phyloP scores from a whole-genome alignment of 2,888 invertebrate species.

The Anorthoa munda region DNA sequence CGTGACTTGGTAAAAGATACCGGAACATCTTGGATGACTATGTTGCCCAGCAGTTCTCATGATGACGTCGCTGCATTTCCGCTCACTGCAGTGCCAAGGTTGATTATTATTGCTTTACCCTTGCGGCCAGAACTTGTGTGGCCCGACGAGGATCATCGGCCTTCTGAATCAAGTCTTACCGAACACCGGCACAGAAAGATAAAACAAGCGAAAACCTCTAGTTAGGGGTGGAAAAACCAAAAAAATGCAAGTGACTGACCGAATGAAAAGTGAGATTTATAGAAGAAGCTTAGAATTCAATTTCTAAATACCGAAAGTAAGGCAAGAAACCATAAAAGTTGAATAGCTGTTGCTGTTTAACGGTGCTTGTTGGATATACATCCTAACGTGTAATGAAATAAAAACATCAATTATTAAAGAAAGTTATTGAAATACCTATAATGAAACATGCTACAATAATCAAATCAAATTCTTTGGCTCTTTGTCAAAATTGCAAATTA shows the following conservation, averaged over 20 bases:
- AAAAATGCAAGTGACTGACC: slow-evolving; percentile 26
- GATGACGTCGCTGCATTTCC: slow-evolving; percentile 74
- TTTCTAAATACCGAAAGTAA: not conserved
- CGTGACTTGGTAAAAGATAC: not conserved
- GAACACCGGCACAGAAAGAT: slow-evolving; percentile 71
- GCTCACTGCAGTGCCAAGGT: slow-evolving; percentile 72
- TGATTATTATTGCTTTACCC: not conserved
- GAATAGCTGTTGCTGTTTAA: not conserved
- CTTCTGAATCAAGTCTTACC: slow-evolving; percentile 66
- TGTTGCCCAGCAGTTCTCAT: slow-evolving; percentile 69
- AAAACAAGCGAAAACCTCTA: slow-evolving; percentile 49
- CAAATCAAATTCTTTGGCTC: slow-evolving; percentile 4
- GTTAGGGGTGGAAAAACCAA: slow-evolving; percentile 35
- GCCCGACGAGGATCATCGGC: slow-evolving; percentile 72
- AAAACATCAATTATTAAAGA: too few relatives aligned
- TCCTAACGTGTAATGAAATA: slow-evolving; percentile 1
- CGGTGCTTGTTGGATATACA: not conserved
- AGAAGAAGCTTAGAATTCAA: not conserved
- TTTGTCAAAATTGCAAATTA: not conserved
- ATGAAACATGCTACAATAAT: not conserved
- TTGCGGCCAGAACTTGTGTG: slow-evolving; percentile 67
- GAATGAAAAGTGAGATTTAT: not conserved
- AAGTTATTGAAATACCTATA: slow-evolving; percentile 2
- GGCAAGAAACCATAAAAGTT: not conserved
- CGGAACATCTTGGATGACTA: slow-evolving; percentile 48